Conservation (phyloP, 2,888 invertebrate species). For the Anorthoa munda region DNA sequence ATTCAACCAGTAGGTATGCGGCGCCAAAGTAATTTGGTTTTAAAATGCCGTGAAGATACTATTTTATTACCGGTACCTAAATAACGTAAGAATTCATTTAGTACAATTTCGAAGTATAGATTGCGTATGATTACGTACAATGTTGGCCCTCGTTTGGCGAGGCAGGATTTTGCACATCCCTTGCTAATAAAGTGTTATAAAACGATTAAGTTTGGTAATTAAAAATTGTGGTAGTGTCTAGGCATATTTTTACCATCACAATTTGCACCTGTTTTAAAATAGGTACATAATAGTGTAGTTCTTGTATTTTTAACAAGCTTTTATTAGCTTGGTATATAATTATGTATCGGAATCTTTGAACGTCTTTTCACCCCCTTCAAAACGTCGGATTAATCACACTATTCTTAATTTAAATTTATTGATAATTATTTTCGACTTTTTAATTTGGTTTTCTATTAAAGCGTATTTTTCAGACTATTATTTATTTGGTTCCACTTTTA, state of each 20-base stretch:
- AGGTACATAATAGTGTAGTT: too few species aligned
- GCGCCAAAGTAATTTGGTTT: slow-evolving; percentile 12
- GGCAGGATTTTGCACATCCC: slow-evolving; percentile 63
- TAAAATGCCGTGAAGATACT: slow-evolving; percentile 35
- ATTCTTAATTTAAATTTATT: too few species aligned
- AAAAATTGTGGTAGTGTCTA: not conserved
- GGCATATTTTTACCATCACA: not conserved
- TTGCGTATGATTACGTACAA: slow-evolving; percentile 76
- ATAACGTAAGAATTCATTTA: slow-evolving; percentile 72
- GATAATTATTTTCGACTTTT: too few species aligned
- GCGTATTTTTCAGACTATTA: too few species aligned
- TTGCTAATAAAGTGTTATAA: slow-evolving; percentile 46
- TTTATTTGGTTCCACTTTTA: slow-evolving; percentile 2
- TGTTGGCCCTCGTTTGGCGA: slow-evolving; percentile 66
- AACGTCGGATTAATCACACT: too few species aligned
- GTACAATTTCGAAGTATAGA: slow-evolving; percentile 71
- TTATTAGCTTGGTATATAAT: too few species aligned
- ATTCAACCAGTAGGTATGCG: slow-evolving; percentile 10
- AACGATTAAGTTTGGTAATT: slow-evolving; percentile 11
- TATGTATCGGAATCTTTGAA: too few species aligned
- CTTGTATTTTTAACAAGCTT: not conserved
- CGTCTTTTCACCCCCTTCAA: too few species aligned
- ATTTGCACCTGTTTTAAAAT: not conserved
- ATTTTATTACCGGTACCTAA: slow-evolving; percentile 73
- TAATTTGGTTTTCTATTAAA: too few species aligned